Percentiles rank a stretch among this genome's conserved stretches.
Evolutionary conservation across 2,797 vertebrate genomes (phyloP).

Genomic region (Bryconaethiops microstoma): DNA sequence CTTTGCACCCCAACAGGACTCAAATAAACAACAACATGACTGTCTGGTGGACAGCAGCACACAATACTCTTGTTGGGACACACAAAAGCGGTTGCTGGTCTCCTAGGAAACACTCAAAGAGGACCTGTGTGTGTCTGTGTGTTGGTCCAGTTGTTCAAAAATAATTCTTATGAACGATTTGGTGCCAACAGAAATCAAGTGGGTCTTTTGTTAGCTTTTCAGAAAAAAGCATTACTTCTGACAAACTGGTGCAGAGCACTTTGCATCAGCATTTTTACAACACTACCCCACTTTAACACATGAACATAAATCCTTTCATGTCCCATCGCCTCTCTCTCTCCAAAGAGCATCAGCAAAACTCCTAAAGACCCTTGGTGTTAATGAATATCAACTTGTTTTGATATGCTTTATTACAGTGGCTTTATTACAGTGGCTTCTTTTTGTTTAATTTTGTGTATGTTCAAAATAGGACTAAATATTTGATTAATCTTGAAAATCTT

Average conservation of each 20-base stretch:
- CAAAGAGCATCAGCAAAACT: slow-evolving; percentile 22
- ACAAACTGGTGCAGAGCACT: slow-evolving; percentile 55
- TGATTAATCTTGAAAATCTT: slow-evolving; percentile 34
- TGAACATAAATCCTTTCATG: slow-evolving; percentile 58
- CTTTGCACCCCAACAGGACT: not conserved
- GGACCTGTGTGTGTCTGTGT: not conserved
- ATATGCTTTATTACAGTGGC: not conserved
- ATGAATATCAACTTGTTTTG: slow-evolving; percentile 15
- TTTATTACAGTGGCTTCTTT: not conserved
- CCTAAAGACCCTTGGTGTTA: not conserved
- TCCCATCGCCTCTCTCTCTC: not conserved
- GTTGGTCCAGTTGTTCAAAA: slow-evolving; percentile 33
- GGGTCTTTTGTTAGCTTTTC: slow-evolving; percentile 53
- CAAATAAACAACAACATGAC: slow-evolving; percentile 7
- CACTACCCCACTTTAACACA: slow-evolving; percentile 56
- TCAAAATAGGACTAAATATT: not conserved
- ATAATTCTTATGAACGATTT: slow-evolving; percentile 46
- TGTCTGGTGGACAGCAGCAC: not conserved
- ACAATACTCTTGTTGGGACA: slow-evolving; percentile 1
- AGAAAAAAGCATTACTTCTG: slow-evolving; percentile 54
- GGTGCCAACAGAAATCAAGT: slow-evolving; percentile 59
- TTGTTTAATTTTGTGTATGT: not conserved
- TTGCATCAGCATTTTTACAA: slow-evolving; percentile 55
- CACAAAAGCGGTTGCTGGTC: not conserved
- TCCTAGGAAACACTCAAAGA: slow-evolving; percentile 8